phyloP scores from a whole-genome alignment of 2,113 vertebrate genomes.

The Phalacrocorax pelagicus region DNA sequence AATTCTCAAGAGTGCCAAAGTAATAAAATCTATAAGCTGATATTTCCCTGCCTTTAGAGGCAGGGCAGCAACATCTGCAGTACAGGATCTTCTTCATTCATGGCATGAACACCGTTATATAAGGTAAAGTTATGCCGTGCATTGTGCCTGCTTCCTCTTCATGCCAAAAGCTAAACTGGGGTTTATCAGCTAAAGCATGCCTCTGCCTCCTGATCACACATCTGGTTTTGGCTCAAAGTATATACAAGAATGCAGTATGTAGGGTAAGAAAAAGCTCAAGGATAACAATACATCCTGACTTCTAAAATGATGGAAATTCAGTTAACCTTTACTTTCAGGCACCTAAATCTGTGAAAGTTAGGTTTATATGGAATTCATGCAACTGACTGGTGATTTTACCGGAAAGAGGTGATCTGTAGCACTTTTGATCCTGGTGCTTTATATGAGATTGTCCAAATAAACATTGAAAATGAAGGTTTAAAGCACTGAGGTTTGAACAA shows the following conservation, averaged over 20 bases:
- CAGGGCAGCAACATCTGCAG: background rate
- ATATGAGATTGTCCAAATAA: background rate
- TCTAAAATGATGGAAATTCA: background rate
- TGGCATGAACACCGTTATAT: background rate
- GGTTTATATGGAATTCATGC: background rate
- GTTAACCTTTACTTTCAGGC: background rate
- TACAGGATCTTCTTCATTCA: background rate
- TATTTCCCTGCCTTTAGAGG: background rate
- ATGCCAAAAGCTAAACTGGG: background rate
- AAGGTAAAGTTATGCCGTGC: background rate
- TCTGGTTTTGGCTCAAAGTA: background rate
- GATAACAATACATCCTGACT: background rate
- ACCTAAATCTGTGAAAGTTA: background rate
- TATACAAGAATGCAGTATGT: background rate
- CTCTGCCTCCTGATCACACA: background rate
- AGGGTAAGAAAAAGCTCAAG: background rate
- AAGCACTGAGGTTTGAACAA: background rate
- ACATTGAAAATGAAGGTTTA: background rate
- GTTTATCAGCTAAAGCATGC: background rate
- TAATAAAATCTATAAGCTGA: background rate
- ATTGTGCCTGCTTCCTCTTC: background rate
- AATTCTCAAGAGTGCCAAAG: background rate
- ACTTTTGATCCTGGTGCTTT: background rate
- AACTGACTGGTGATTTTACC: background rate
- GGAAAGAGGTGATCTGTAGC: background rate